phyloP scores from a whole-genome alignment of 2,113 vertebrate species.

The Ancistrus triradiatus region DNA sequence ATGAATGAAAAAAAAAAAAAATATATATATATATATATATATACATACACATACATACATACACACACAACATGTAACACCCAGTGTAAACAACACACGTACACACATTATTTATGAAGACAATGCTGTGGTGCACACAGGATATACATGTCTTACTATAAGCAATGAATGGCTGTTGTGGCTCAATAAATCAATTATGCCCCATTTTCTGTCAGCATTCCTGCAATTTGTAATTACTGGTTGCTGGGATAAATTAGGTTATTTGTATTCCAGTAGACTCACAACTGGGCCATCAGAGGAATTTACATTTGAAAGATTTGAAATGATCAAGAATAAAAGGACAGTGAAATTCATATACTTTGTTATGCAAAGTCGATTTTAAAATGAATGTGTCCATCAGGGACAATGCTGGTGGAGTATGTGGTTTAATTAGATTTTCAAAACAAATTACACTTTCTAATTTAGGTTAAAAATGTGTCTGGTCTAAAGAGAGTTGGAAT shows the following conservation, averaged over 20 bases:
- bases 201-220: constrained; percentile 49
- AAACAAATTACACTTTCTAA: constrained; percentile 68
- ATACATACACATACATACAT: too few species aligned
- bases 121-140: too few species aligned
- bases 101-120: too few species aligned
- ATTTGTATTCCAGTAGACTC: constrained; percentile 20
- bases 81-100: too few species aligned
- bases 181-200: constrained; percentile 52
- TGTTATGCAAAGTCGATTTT: constrained; percentile 17
- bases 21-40: too few species aligned
- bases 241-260: constrained; percentile 45
- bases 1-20: too few species aligned
- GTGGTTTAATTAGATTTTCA: constrained; percentile 65
- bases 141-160: too few species aligned
- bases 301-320: constrained; percentile 25
- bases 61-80: too few species aligned
- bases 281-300: not conserved
- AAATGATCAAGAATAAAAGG: too few species aligned
- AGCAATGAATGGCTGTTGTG: not conserved
- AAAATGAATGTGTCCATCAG: constrained; percentile 14
- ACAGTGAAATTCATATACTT: too few species aligned
- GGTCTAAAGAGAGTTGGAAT: constrained; percentile 55
- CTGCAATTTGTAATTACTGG: constrained; percentile 50
- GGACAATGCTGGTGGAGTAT: constrained; percentile 47
- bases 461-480: constrained; percentile 53